phyloP scores from a whole-genome alignment of 2,113 vertebrate species.

The Tupaia tana region DNA sequence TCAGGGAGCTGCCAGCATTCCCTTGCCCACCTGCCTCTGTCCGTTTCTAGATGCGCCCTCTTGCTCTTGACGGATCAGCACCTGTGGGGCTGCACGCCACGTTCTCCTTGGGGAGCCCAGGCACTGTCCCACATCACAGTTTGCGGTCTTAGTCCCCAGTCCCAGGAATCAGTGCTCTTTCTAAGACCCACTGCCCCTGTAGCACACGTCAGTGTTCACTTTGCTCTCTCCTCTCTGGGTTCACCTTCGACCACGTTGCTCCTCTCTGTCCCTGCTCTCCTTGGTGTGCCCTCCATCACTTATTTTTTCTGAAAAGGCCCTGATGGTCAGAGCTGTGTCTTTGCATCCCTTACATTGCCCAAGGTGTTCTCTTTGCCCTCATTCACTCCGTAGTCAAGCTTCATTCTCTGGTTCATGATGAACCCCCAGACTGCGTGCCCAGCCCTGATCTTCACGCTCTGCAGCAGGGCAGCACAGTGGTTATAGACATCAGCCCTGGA shows the following conservation, averaged over 20 bases:
- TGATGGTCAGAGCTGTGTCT: background rate
- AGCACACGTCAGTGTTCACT: rapidly evolving
- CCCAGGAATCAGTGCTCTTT: background rate
- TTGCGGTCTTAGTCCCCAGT: no score
- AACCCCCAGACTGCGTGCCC: rapidly evolving
- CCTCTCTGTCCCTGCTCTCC: background rate
- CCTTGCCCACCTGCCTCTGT: background rate
- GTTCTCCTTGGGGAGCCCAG: rapidly evolving
- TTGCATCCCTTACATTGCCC: background rate
- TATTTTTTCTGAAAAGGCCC: background rate
- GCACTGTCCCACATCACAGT: rapidly evolving
- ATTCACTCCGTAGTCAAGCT: background rate
- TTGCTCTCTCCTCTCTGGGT: background rate
- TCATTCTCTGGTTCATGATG: background rate
- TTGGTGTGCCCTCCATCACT: background rate
- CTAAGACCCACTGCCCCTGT: background rate
- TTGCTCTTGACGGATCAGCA: background rate
- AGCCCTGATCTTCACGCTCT: rapidly evolving
- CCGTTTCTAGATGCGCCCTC: rapidly evolving
- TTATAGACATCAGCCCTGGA: background rate
- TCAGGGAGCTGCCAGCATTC: no score
- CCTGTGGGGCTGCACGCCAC: background rate
- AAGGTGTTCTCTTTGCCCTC: background rate
- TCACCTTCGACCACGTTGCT: background rate
- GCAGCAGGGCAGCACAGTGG: background rate